These are phyloP conservation scores for Mormyrus iriodes DNA, from an alignment of 2,113 vertebrate species.

Conservation along the genomic window DNA sequence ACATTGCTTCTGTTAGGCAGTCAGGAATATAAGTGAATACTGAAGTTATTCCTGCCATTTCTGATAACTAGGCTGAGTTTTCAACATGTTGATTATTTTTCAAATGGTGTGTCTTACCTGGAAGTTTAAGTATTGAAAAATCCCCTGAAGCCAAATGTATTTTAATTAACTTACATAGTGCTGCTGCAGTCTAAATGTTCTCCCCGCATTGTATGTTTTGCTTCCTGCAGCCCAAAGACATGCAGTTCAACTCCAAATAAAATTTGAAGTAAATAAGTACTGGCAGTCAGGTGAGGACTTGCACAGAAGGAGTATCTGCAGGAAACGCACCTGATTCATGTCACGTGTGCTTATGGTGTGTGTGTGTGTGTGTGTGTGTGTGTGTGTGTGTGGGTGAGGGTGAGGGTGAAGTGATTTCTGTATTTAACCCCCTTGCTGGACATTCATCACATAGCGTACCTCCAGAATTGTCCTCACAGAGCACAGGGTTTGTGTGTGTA, in stretches of 20 bases:
- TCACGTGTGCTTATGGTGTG: neutral
- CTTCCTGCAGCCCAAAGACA: neutral
- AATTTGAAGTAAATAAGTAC: neutral
- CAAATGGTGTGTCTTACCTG: neutral
- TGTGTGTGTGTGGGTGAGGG: neutral
- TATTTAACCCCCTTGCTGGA: too few species aligned
- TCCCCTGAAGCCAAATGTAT: neutral
- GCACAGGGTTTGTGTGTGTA: neutral
- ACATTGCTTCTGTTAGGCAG: neutral
- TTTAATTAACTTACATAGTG: neutral
- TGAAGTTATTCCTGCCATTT: neutral
- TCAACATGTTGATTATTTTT: neutral
- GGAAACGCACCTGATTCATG: neutral
- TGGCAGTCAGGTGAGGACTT: constrained; percentile 15
- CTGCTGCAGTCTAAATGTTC: neutral
- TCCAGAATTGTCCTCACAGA: too few species aligned
- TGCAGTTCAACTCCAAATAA: neutral
- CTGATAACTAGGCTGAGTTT: neutral
- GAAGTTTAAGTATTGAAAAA: neutral
- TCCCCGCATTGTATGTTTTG: neutral
- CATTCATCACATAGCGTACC: too few species aligned
- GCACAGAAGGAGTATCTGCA: neutral
- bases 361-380: neutral
- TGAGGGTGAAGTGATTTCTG: neutral
- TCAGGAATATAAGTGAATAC: neutral